Evolutionary conservation across 1,140 invertebrate species (phyloP), one percentile per base, ranked within the genome.

Genomic region (Drosophila fuyamai): DNA sequence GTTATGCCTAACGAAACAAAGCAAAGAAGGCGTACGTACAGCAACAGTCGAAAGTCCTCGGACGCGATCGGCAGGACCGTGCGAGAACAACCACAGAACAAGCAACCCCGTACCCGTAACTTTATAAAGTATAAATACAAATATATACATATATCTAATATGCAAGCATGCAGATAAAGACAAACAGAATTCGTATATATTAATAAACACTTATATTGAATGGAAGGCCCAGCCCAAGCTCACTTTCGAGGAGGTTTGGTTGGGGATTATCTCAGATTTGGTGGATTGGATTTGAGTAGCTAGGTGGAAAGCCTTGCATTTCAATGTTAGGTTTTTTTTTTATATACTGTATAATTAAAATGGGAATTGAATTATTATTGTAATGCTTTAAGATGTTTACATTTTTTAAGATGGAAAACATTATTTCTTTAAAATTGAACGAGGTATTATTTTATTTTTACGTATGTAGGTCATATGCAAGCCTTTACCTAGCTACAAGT

Each of bases 121-220:
- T 63, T 63, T 55, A 74, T 55, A 65, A 74, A 65, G 60, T 56
- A 57, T 76, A 66, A 51, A 76, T 76, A 66, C 54, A 76, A 76
- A 74, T 75, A 75, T 57, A 76, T 76, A 66, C 43, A 76, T 66
- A 76, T 76, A 76, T 76, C 72, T 76, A 76, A 76, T 76, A 76
- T 78, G 59, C 72, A 75, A 75, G 71, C 72, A 65, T 74, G 73
- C 72, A 76, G 71, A 76, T 75, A 73, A 73, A 76, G 65, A 71
- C 68, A 71, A 71, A 71, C 68, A 70, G 51, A 71, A 70, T 57
- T 53, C 73, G 72, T 76, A 76, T 77, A 77, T 77, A 70, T 77
- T 70, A 77, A 77, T 76, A 76, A 76, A 76, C 72, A 76, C 73
- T 68, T 76, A 60, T 60, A 76, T 50, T 50, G 47, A 48, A 48